Evolutionary conservation across 2,113 vertebrate species (phyloP).

Genomic region (Climacteris rufus): DNA sequence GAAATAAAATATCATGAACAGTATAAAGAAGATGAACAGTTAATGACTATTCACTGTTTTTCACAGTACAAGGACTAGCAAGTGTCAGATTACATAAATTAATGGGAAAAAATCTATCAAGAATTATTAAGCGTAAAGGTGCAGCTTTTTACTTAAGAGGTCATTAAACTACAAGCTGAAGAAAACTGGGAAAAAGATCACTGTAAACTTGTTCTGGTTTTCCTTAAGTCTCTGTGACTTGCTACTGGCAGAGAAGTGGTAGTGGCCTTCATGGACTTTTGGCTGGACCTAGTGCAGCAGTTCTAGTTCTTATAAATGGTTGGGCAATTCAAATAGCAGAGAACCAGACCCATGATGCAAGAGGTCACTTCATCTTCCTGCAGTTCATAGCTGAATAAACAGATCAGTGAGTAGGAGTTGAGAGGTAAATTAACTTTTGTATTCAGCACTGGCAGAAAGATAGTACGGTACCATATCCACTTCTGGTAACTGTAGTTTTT

Average conservation of each 20-base stretch:
- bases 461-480: background rate
- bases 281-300: background rate
- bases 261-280: background rate
- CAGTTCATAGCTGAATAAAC: background rate
- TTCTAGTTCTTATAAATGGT: constrained; percentile 20
- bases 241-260: background rate
- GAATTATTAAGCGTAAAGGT: background rate
- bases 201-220: background rate
- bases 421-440: constrained; percentile 29
- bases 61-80: background rate
- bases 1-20: background rate
- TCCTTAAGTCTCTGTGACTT: background rate
- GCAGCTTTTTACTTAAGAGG: background rate
- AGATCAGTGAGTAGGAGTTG: constrained; percentile 5
- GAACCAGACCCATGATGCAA: constrained; percentile 17
- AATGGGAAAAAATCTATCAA: background rate
- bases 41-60: background rate
- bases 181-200: background rate
- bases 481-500: background rate
- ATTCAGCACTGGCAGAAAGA: background rate
- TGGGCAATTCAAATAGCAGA: constrained; percentile 31
- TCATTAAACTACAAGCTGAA: background rate
- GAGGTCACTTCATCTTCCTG: constrained; percentile 8
- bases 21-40: background rate
- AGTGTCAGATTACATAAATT: background rate